phyloP scores from a whole-genome alignment of 2,113 vertebrate genomes.

The Hylia prasina region DNA sequence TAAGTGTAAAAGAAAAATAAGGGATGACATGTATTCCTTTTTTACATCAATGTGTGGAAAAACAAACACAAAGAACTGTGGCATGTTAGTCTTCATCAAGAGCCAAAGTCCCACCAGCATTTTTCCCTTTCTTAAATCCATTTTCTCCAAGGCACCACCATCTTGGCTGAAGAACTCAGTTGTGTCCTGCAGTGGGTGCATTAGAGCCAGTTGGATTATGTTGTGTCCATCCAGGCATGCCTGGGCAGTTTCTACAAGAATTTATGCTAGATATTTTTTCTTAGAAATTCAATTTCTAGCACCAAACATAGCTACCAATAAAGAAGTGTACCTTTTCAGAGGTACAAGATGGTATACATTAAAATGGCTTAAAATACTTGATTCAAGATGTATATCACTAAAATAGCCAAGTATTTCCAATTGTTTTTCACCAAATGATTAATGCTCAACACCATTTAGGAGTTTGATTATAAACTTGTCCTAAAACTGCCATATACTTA shows the following conservation, averaged over 20 bases:
- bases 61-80: background rate
- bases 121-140: background rate
- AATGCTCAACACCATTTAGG: background rate
- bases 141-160: background rate
- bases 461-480: background rate
- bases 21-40: background rate
- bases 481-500: background rate
- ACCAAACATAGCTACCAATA: background rate
- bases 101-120: background rate
- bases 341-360: background rate
- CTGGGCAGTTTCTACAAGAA: background rate
- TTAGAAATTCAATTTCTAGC: background rate
- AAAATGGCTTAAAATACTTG: background rate
- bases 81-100: background rate
- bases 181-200: background rate
- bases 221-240: background rate
- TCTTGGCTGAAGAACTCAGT: background rate
- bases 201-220: accelerated
- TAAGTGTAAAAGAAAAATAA: background rate
- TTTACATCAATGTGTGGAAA: background rate
- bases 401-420: background rate
- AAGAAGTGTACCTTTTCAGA: background rate
- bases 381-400: background rate
- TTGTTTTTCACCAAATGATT: background rate
- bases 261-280: background rate